Conservation (phyloP, 2,113 vertebrate species). For the Meles meles region DNA sequence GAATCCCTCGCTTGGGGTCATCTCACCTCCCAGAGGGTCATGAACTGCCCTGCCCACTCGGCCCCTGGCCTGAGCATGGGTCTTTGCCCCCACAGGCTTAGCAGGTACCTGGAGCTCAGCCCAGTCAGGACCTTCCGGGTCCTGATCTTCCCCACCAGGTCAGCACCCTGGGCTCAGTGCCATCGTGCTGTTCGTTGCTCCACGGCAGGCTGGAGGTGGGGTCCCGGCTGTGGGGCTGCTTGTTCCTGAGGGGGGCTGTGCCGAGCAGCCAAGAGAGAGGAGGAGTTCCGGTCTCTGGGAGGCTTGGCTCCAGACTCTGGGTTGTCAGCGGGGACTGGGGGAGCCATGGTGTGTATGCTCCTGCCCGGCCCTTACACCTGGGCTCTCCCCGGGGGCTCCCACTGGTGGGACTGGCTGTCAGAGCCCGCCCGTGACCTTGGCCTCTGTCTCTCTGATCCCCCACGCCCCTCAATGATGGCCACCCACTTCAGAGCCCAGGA, state of each 20-base stretch:
- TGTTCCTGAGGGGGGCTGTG: no score
- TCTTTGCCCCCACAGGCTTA: neutral
- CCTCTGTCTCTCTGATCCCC: neutral
- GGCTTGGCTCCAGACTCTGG: no score
- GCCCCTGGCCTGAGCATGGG: neutral
- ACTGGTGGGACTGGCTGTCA: neutral
- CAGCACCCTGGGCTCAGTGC: neutral
- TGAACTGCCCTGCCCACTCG: neutral
- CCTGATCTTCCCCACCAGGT: fast-evolving
- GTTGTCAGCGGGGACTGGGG: no score
- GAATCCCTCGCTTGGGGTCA: neutral
- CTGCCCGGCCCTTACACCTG: neutral
- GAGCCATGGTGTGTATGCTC: neutral
- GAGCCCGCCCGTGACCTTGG: neutral
- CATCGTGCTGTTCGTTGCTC: fast-evolving
- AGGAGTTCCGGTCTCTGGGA: neutral
- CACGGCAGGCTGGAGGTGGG: neutral
- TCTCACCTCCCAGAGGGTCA: neutral
- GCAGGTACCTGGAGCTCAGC: fast-evolving
- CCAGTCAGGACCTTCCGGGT: neutral
- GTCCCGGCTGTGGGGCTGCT: neutral
- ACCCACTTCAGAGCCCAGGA: neutral
- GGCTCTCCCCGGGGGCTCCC: neutral
- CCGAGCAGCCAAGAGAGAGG: neutral
- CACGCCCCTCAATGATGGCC: neutral